Conservation (phyloP, 2,797 vertebrate species). For the Coracias cyanogaster region DNA sequence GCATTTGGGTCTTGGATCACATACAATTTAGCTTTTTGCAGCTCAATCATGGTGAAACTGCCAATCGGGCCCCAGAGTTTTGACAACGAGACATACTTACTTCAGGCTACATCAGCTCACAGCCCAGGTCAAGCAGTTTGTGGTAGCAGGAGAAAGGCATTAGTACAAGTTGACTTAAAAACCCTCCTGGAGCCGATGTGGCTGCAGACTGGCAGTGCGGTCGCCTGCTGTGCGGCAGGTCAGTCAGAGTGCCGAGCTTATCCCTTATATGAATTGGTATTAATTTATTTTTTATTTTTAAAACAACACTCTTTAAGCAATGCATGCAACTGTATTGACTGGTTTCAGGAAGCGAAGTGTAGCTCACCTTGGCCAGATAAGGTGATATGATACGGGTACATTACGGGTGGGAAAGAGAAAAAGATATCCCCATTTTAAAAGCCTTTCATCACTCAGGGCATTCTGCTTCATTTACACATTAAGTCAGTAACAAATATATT, state of each 20-base stretch:
- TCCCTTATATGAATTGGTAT: not conserved
- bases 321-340: not conserved
- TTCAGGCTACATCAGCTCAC: constrained; percentile 48
- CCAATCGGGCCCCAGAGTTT: constrained; percentile 32
- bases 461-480: not conserved
- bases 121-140: constrained; percentile 25
- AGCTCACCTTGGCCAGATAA: not conserved
- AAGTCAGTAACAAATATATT: constrained; percentile 12
- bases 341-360: constrained; percentile 9
- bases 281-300: not conserved
- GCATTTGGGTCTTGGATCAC: constrained; percentile 1
- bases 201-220: constrained; percentile 69
- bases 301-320: not conserved
- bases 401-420: not conserved
- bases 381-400: not conserved
- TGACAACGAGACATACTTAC: not conserved
- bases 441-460: not conserved
- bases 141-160: constrained; percentile 60
- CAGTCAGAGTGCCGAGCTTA: constrained; percentile 26
- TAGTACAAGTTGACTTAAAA: constrained; percentile 11
- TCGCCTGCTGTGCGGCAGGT: constrained; percentile 65
- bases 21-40: not conserved
- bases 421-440: constrained; percentile 33
- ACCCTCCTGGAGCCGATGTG: constrained; percentile 43
- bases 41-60: constrained; percentile 59